A percentile compares a stretch with the other conserved stretches of the same genome.
phyloP scores from a whole-genome alignment of 2,113 vertebrate species.

The Colossoma macropomum region DNA sequence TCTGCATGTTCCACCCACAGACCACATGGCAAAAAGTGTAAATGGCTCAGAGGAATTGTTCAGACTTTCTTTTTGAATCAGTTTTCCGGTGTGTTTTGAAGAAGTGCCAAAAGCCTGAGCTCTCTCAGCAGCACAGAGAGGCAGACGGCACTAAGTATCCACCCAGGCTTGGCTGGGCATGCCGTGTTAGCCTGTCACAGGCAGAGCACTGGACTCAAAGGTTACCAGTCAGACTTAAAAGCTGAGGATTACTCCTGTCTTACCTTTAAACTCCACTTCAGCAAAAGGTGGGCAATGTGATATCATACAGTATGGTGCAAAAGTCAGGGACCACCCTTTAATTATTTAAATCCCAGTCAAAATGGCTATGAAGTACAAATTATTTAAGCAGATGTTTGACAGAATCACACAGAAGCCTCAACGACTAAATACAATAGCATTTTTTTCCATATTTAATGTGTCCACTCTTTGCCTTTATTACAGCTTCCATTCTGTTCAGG shows the following conservation, averaged over 20 bases:
- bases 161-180: conserved; percentile 1
- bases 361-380: too few species aligned
- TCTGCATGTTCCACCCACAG: neutral
- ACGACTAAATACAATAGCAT: too few species aligned
- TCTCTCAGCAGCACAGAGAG: conserved; percentile 2
- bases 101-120: neutral
- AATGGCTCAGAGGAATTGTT: neutral
- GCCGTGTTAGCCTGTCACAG: conserved; percentile 17
- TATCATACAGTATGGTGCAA: too few species aligned
- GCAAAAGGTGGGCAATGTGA: too few species aligned
- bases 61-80: neutral
- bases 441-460: too few species aligned
- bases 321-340: too few species aligned
- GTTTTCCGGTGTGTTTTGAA: neutral
- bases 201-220: conserved; percentile 22
- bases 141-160: conserved; percentile 23
- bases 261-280: neutral
- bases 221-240: neutral
- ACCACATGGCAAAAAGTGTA: neutral
- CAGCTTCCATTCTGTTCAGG: too few species aligned
- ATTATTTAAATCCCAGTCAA: too few species aligned
- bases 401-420: too few species aligned
- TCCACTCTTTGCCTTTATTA: too few species aligned
- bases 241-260: neutral
- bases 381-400: too few species aligned